A percentile compares a stretch with the other conserved stretches of the same genome.
phyloP scores from a whole-genome alignment of 2,797 vertebrate species.

The Emys orbicularis region DNA sequence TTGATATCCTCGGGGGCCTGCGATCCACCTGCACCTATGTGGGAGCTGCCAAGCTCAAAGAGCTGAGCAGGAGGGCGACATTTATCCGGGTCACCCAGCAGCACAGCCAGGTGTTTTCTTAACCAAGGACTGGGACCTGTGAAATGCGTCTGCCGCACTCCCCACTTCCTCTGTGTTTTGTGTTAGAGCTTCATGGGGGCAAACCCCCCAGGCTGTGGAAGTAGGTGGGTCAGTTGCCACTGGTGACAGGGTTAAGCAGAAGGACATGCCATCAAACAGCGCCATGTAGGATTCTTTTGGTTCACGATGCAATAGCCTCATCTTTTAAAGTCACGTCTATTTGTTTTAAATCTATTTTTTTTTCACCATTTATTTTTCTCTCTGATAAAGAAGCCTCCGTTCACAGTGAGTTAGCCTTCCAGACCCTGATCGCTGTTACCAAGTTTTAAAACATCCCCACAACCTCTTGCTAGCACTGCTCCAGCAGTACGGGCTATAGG shows the following conservation, averaged over 20 bases:
- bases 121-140: slow-evolving; percentile 25
- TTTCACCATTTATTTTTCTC: not conserved
- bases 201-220: not conserved
- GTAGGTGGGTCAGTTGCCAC: not conserved
- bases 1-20: slow-evolving; percentile 94
- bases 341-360: slow-evolving; percentile 40
- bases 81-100: slow-evolving; percentile 99
- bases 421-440: not conserved
- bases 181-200: not conserved
- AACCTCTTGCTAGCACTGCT: not conserved
- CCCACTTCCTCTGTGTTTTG: not conserved
- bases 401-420: slow-evolving; percentile 35
- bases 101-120: slow-evolving; percentile 92
- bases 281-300: not conserved
- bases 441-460: slow-evolving; percentile 4
- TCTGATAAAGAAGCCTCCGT: slow-evolving; percentile 23
- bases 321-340: slow-evolving; percentile 55
- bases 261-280: slow-evolving; percentile 37
- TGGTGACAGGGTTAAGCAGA: not conserved
- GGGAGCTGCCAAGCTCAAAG: slow-evolving; percentile 97
- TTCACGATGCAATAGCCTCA: slow-evolving; percentile 58
- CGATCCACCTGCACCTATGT: slow-evolving; percentile 98
- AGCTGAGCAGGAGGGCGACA: slow-evolving; percentile 95
- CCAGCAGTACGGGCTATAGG: slow-evolving; percentile 1
- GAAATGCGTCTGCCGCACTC: not conserved